Conservation (phyloP, 2,797 vertebrate species). For the Sandelia bainsii region DNA sequence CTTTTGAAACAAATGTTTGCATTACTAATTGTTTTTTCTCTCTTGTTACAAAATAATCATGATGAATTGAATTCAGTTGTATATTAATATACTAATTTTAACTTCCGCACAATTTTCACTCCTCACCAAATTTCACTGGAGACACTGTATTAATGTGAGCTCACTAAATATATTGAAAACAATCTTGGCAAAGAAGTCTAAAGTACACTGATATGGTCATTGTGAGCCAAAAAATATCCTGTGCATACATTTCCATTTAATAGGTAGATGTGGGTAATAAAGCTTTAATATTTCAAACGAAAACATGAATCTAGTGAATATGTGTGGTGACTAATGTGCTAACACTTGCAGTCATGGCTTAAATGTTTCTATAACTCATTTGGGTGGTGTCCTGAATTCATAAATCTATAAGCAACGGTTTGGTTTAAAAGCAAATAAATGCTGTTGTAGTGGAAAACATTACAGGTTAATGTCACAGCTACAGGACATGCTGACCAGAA, state of each 20-base stretch:
- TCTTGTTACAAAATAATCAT: not conserved
- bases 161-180: not conserved
- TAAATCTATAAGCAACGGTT: not conserved
- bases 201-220: not conserved
- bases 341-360: not conserved
- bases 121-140: not conserved
- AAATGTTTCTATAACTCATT: not conserved
- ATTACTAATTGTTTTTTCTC: not conserved
- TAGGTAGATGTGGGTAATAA: conserved; percentile 7
- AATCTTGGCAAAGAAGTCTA: conserved; percentile 14
- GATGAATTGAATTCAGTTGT: not conserved
- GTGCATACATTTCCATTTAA: not conserved
- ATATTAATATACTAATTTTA: not conserved
- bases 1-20: not conserved
- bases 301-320: conserved; percentile 14
- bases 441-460: conserved; percentile 19
- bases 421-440: conserved; percentile 35
- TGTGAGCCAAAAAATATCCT: not conserved
- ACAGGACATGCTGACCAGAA: not conserved
- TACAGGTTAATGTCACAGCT: conserved; percentile 20
- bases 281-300: conserved; percentile 19
- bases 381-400: not conserved
- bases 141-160: not conserved
- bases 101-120: not conserved
- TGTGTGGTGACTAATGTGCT: not conserved